phyloP scores from a whole-genome alignment of 2,888 invertebrate species.

The Odontothrips loti region DNA sequence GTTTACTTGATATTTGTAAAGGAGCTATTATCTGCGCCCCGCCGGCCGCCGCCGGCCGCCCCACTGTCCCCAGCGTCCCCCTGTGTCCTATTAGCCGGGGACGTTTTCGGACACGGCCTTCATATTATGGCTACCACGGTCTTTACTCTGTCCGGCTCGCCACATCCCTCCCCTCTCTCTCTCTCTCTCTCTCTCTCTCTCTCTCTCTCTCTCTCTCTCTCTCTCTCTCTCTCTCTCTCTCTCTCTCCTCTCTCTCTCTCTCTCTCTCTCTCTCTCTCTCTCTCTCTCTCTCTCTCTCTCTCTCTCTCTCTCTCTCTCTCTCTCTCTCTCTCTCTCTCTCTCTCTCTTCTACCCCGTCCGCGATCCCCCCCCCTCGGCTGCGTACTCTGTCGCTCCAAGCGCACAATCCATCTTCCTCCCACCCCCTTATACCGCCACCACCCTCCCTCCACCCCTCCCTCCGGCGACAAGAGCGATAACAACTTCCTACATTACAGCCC shows the following conservation, averaged over 20 bases:
- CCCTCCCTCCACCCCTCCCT: slow-evolving; percentile 12
- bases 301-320: not conserved
- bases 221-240: not conserved
- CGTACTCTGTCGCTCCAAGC: slow-evolving; percentile 7
- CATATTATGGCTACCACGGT: not conserved
- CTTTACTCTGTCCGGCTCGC: not conserved
- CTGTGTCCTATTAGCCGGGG: not conserved
- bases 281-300: not conserved
- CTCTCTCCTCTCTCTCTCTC: not conserved
- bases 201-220: not conserved
- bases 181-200: slow-evolving; percentile 9
- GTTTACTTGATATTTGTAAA: slow-evolving; percentile 15
- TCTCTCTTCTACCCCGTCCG: not conserved
- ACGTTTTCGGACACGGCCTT: slow-evolving; percentile 11
- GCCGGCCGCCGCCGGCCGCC: not conserved
- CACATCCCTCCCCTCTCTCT: not conserved
- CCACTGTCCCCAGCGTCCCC: not conserved
- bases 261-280: slow-evolving; percentile 15
- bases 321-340: not conserved
- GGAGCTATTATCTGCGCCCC: not conserved
- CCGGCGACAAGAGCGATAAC: slow-evolving; percentile 25
- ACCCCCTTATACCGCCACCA: not conserved
- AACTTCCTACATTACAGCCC: slow-evolving; percentile 26
- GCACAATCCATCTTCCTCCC: slow-evolving; percentile 30
- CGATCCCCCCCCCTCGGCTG: not conserved